Percentiles rank a stretch among this genome's conserved stretches.
These are phyloP conservation scores for Trinorchestia longiramus DNA, from an alignment of 1,140 invertebrate genomes.

Conservation along the genomic window DNA sequence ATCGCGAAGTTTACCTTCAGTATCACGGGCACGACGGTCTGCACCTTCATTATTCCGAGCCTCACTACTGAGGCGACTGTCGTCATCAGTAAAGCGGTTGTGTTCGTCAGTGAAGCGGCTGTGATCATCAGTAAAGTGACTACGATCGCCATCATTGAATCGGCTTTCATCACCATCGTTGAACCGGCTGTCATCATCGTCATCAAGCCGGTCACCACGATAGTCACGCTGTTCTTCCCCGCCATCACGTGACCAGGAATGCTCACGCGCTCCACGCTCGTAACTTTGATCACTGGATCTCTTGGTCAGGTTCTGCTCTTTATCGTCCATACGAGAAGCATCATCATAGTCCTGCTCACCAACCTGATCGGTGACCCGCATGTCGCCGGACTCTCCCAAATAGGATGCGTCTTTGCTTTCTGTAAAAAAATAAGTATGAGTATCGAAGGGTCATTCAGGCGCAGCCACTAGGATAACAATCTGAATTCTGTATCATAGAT, in stretches of 20 bases:
- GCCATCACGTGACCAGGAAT: neutral
- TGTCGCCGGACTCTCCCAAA: neutral
- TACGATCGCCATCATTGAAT: neutral
- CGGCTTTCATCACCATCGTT: neutral
- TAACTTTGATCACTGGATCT: neutral
- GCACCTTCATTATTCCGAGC: neutral
- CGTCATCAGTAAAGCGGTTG: neutral
- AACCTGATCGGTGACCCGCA: slow-evolving; percentile 9
- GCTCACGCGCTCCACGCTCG: neutral
- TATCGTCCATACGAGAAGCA: neutral
- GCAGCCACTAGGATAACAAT: neutral
- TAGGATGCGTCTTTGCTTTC: neutral
- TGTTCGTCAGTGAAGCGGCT: neutral
- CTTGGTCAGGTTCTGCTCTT: neutral
- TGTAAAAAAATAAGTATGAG: neutral
- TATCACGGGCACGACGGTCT: neutral
- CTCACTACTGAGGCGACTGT: neutral
- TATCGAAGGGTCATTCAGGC: neutral
- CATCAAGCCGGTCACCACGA: neutral
- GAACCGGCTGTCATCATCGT: neutral
- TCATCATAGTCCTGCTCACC: slow-evolving; percentile 1
- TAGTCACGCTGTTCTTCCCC: neutral
- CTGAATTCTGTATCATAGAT: neutral
- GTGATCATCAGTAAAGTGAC: neutral
- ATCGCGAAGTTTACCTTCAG: neutral